Evolutionary conservation across 2,888 invertebrate genomes (phyloP).

Genomic region (Cephus runcator): DNA sequence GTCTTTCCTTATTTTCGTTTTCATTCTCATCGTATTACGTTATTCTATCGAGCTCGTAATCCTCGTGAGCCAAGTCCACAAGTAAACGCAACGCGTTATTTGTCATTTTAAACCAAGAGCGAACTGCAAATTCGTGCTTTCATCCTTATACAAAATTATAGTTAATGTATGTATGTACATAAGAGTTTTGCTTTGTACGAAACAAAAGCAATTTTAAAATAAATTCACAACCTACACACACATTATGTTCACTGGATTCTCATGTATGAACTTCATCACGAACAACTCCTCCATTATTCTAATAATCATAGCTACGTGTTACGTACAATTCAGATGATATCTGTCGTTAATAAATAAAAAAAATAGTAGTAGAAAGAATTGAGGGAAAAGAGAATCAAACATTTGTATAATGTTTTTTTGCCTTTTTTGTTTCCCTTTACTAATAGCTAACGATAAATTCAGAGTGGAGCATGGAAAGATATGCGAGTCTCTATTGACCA

Average conservation of each 20-base stretch:
- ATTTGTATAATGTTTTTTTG: background rate
- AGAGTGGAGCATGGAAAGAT: slow-evolving; percentile 23
- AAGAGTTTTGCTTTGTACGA: slow-evolving; percentile 45
- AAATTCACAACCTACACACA: slow-evolving; percentile 61
- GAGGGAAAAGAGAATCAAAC: background rate
- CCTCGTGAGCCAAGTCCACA: background rate
- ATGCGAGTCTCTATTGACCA: background rate
- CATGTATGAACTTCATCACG: slow-evolving; percentile 6
- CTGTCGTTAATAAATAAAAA: slow-evolving; percentile 43
- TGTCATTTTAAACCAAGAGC: slow-evolving; percentile 9
- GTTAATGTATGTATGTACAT: slow-evolving; percentile 47
- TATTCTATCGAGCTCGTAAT: background rate
- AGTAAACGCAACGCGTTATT: background rate
- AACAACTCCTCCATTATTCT: slow-evolving; percentile 35
- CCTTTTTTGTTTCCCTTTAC: slow-evolving; percentile 3
- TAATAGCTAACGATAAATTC: slow-evolving; percentile 29
- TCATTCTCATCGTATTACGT: background rate
- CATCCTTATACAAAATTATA: slow-evolving; percentile 37
- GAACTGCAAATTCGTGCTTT: slow-evolving; percentile 32
- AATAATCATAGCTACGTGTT: slow-evolving; percentile 35
- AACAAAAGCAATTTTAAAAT: slow-evolving; percentile 50
- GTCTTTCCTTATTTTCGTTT: background rate
- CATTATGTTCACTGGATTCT: slow-evolving; percentile 21
- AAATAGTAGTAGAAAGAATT: slow-evolving; percentile 13
- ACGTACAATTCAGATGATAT: slow-evolving; percentile 40